Base-by-base conservation (phyloP, 2,888 invertebrate species). In the Erpobdella octoculata region DNA sequence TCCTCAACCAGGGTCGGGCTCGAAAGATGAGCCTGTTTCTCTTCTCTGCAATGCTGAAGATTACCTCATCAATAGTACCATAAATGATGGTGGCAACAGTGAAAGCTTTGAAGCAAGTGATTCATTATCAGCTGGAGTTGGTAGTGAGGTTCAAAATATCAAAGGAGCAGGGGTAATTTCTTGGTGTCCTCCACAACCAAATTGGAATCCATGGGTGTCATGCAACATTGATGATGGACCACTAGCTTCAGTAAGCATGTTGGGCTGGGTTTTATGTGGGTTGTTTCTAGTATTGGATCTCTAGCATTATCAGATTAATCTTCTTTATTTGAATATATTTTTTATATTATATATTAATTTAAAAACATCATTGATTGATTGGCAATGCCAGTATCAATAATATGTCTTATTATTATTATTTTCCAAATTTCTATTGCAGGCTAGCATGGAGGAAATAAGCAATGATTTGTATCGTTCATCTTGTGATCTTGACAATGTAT, bases 191-290 rank as follows among this genome's bases (percentile, higher is more conserved):
- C 95, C 97, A 0, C 89, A 90, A 78, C 88, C 88, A 4, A 98
- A 98, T 83, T 98, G 97, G 96, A 94, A 98, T 83, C 90, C 95
- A 0, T 98, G 97, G 97, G 90, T 89, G 21, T 91, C 89, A 0
- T 93, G 92, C 79, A 97, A 97, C 81, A 95, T 98, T 79, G 93
- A 97, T 78, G 96, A 97, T 81, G 94, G 94, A 5, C 86, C 86
- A 21, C 78, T 87, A 66, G 85, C 86, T 38, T 78, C 80, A 48
- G 86, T 86, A 76, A 76, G 78, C 72, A 46, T n/a, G 46, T 41
- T 41, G 46, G 46, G 46, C n/a, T 41, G 46, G 46, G 12, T 41
- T 12, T 12, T 41, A 15, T 12, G 46, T 41, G 12, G 46, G 46
- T 41, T 41, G 46, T 12, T 41, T 41, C 86, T 84, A 85, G 18